Percentiles rank a stretch among this genome's conserved stretches.
Conservation (phyloP, 2,888 invertebrate genomes). For the Micoletzkya japonica region DNA sequence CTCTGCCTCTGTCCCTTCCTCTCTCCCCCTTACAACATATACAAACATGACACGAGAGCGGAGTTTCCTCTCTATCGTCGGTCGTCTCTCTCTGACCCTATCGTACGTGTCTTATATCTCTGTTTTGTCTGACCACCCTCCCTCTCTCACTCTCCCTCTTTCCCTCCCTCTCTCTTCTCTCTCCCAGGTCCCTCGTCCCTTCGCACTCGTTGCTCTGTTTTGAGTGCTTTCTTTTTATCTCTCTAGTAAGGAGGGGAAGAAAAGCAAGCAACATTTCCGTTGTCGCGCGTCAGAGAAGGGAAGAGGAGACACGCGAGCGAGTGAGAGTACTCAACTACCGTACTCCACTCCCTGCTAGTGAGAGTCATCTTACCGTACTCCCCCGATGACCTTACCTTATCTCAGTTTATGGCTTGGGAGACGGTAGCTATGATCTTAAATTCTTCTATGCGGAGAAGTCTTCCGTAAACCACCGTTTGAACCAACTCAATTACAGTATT, state of each 20-base stretch:
- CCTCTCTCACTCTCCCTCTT: slow-evolving; percentile 1
- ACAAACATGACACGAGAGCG: slow-evolving; percentile 15
- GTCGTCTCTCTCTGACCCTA: background rate
- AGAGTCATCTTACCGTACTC: background rate
- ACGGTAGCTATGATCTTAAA: too few relatives aligned
- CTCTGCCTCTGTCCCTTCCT: background rate
- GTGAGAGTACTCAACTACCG: too few relatives aligned
- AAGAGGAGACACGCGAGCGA: background rate
- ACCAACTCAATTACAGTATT: too few relatives aligned
- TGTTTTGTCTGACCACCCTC: background rate
- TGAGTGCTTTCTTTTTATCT: slow-evolving; percentile 4
- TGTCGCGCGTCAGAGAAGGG: background rate
- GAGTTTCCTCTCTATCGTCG: background rate
- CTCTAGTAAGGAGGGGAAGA: background rate
- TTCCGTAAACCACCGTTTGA: too few relatives aligned
- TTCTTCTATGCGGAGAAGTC: too few relatives aligned
- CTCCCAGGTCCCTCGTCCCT: background rate
- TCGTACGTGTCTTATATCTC: background rate
- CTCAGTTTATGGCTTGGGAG: background rate
- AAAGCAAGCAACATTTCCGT: slow-evolving; percentile 11
- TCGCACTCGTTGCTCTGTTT: background rate
- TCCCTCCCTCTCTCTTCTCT: slow-evolving; percentile 6
- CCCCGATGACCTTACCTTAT: background rate
- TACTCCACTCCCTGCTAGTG: too few relatives aligned
- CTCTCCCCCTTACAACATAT: background rate